Conservation (phyloP, 2,113 vertebrate genomes). For the Passer domesticus region DNA sequence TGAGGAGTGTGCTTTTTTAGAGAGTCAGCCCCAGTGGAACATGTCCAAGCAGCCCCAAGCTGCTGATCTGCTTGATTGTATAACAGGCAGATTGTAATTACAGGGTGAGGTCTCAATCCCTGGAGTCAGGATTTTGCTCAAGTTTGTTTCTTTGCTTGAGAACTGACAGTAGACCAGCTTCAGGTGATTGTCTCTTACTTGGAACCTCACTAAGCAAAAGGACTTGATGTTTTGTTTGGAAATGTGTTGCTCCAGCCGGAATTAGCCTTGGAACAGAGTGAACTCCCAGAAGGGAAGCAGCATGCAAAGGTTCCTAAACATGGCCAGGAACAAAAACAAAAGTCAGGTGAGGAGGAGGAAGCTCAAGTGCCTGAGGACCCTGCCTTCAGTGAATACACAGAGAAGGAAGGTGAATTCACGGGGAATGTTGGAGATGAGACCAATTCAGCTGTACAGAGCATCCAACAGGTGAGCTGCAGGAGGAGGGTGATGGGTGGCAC, state of each 20-base stretch:
- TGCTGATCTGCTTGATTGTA: background rate
- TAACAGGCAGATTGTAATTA: background rate
- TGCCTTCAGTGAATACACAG: conserved; percentile 79
- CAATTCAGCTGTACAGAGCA: conserved; percentile 94
- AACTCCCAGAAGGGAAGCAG: conserved; percentile 77
- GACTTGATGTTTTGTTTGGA: background rate
- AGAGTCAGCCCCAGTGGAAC: background rate
- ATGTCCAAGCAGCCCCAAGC: background rate
- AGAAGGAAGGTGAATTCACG: conserved; percentile 77
- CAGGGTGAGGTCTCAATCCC: background rate
- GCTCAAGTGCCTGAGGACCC: conserved; percentile 80
- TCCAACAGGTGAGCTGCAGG: conserved; percentile 85
- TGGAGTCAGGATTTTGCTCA: background rate
- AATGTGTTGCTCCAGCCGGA: conserved; percentile 74
- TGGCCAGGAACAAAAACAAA: conserved; percentile 80
- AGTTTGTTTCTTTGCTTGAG: background rate
- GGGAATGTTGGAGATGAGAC: conserved; percentile 88
- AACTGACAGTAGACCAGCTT: background rate
- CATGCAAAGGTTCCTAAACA: conserved; percentile 71
- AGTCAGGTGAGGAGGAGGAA: conserved; percentile 75
- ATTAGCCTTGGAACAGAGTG: conserved; percentile 85
- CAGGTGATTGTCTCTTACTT: background rate
- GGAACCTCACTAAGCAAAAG: background rate
- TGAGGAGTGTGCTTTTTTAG: background rate
- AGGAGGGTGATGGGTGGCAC: background rate